Evolutionary conservation across 2,888 invertebrate species (phyloP).

Genomic region (Ptychoptera contaminata): DNA sequence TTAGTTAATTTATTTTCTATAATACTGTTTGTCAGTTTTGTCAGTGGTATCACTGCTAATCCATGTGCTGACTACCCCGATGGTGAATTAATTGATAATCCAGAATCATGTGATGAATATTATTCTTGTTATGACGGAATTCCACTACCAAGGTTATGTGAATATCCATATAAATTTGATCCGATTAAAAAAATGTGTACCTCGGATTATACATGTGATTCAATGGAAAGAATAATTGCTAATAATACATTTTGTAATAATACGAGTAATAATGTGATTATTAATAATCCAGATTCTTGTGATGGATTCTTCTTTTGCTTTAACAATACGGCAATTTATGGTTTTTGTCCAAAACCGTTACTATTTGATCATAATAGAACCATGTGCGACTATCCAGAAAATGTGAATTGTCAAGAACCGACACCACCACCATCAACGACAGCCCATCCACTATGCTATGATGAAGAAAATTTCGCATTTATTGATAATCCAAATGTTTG

Average conservation of each 20-base stretch:
- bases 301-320: slow-evolving; percentile 1
- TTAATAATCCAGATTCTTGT: not conserved
- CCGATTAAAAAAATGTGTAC: not conserved
- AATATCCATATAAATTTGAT: not conserved
- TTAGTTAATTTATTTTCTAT: too few relatives aligned
- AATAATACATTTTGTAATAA: not conserved
- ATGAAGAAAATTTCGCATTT: not conserved
- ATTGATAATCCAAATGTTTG: not conserved
- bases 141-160: not conserved
- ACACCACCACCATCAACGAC: not conserved
- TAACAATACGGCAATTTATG: not conserved
- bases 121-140: not conserved
- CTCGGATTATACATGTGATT: too few relatives aligned
- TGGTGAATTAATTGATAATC: not conserved
- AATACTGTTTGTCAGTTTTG: too few relatives aligned
- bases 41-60: too few relatives aligned
- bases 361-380: not conserved
- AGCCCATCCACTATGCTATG: not conserved
- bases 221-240: too few relatives aligned
- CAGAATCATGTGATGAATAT: not conserved
- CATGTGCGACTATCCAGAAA: not conserved
- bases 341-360: not conserved
- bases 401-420: not conserved
- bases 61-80: not conserved
- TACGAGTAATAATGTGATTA: not conserved